phyloP scores from a whole-genome alignment of 2,797 vertebrate genomes.

The Anguilla anguilla region DNA sequence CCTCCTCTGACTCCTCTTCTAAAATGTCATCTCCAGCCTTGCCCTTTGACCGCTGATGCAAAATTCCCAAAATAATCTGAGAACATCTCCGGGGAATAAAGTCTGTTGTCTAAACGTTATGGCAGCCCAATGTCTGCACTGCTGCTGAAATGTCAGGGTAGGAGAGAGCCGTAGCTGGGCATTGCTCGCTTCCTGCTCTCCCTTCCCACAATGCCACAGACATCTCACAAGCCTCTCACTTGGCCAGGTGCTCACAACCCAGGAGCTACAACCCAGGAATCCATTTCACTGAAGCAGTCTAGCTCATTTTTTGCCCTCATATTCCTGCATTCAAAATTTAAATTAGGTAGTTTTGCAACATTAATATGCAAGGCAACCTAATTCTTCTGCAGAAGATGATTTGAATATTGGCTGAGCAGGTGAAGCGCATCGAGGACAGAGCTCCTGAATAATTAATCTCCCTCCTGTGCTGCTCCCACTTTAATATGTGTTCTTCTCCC shows the following conservation, averaged over 20 bases:
- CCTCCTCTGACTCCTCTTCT: not conserved
- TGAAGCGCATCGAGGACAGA: constrained; percentile 5
- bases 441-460: constrained; percentile 27
- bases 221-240: not conserved
- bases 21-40: not conserved
- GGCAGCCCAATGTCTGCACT: not conserved
- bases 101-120: not conserved
- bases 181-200: not conserved
- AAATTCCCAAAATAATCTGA: not conserved
- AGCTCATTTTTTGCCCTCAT: too few species aligned
- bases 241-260: not conserved
- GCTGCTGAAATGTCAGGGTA: not conserved
- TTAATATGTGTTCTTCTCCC: not conserved
- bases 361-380: constrained; percentile 12
- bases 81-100: not conserved
- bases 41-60: not conserved
- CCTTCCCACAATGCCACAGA: not conserved
- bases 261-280: not conserved
- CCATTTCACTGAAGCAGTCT: not conserved
- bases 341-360: not conserved
- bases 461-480: not conserved
- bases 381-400: not conserved
- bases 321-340: not conserved
- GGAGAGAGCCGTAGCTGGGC: not conserved
- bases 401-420: constrained; percentile 25